Percentiles rank a stretch among this genome's conserved stretches.
These are phyloP conservation scores for Dryocosmus kuriphilus DNA, from an alignment of 2,888 invertebrate genomes.

Conservation along the genomic window DNA sequence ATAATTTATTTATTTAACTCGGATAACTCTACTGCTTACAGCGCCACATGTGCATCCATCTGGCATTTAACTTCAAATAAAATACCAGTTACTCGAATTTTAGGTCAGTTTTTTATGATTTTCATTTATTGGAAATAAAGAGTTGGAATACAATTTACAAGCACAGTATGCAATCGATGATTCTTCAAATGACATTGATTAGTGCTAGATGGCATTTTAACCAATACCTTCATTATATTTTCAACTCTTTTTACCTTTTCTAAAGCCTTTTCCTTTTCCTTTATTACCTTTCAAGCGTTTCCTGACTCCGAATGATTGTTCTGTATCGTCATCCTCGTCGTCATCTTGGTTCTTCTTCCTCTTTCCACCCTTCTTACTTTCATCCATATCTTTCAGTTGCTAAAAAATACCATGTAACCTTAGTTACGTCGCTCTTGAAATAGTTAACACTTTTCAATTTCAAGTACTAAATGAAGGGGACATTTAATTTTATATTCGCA, in stretches of 20 bases:
- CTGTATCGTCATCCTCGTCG: conserved; percentile 88
- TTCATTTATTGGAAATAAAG: neutral
- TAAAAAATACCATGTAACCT: conserved; percentile 69
- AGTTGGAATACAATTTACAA: neutral
- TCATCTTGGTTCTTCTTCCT: conserved; percentile 80
- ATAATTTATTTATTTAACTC: too few species aligned
- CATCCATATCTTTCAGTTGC: conserved; percentile 89
- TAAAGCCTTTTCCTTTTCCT: conserved; percentile 57
- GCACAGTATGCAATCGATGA: neutral
- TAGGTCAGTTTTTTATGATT: neutral
- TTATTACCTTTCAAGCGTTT: conserved; percentile 84
- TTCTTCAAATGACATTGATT: neutral
- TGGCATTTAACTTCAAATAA: too few species aligned
- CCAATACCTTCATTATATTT: neutral
- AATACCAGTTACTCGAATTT: too few species aligned
- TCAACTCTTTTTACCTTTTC: neutral
- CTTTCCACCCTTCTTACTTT: conserved; percentile 81
- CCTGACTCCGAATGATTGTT: conserved; percentile 88
- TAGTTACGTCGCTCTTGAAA: neutral
- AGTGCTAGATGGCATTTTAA: neutral
- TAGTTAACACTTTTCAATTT: neutral
- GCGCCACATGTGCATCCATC: too few species aligned
- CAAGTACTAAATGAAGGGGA: neutral
- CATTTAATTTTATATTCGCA: too few species aligned
- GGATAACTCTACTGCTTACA: too few species aligned